These are phyloP conservation scores for Ormyrus thymus DNA, from an alignment of 2,888 invertebrate genomes.

Conservation along the genomic window DNA sequence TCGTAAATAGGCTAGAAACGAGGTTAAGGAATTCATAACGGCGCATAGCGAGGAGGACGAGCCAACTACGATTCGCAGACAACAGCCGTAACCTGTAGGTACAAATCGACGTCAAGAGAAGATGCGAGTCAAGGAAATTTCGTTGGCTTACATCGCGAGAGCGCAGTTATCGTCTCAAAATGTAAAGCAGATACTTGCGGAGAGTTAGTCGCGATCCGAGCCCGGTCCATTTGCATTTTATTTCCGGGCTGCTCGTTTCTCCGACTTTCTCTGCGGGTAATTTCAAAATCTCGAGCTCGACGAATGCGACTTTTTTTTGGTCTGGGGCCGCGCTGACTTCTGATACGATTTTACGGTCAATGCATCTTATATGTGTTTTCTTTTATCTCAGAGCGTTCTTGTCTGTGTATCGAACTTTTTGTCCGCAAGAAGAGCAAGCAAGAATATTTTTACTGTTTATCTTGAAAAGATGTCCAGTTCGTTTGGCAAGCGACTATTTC, in stretches of 20 bases:
- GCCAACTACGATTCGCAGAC: background rate
- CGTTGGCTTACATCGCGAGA: background rate
- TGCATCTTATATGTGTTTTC: background rate
- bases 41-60: background rate
- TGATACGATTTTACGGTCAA: background rate
- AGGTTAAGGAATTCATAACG: constrained; percentile 15
- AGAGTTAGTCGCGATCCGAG: background rate
- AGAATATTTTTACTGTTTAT: too few relatives aligned
- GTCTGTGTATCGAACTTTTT: too few relatives aligned
- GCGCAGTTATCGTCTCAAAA: constrained; percentile 26
- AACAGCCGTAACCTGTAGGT: constrained; percentile 2
- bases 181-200: constrained; percentile 26
- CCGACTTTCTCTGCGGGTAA: constrained; percentile 15
- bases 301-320: background rate
- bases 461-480: too few relatives aligned
- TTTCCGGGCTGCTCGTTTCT: constrained; percentile 13
- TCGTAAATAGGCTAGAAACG: constrained; percentile 7
- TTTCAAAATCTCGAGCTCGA: constrained; percentile 13
- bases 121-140: constrained; percentile 10
- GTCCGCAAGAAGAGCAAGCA: too few relatives aligned
- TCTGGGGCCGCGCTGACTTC: background rate
- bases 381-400: background rate
- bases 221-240: constrained; percentile 41
- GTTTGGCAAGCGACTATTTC: too few relatives aligned
- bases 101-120: constrained; percentile 22